phyloP scores from a whole-genome alignment of 2,888 invertebrate species.

The Phasia obesa region DNA sequence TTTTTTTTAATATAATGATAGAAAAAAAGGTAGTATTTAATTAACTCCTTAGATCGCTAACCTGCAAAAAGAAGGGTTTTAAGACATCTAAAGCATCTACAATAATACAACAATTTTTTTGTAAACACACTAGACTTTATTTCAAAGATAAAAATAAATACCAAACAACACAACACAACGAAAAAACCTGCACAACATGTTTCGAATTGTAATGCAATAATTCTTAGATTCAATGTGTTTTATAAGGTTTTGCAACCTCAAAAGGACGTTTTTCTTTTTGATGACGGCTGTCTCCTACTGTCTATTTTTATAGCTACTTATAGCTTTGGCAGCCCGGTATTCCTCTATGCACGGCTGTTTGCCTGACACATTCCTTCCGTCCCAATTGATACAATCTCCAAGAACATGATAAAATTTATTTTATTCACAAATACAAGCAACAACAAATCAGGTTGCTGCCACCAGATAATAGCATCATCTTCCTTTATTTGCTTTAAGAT shows the following conservation, averaged over 20 bases:
- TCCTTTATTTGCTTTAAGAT: conserved; percentile 30
- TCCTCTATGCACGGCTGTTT: background rate
- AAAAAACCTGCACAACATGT: conserved; percentile 57
- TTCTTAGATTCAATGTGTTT: conserved; percentile 19
- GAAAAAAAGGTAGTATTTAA: conserved; percentile 35
- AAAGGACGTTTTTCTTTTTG: conserved; percentile 59
- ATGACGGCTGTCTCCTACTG: conserved; percentile 64
- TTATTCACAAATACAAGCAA: conserved; percentile 30
- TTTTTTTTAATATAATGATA: too few species aligned
- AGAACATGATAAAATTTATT: conserved; percentile 64
- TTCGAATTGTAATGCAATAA: conserved; percentile 31
- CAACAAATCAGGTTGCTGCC: conserved; percentile 6
- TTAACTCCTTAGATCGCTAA: conserved; percentile 58
- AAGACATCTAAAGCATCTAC: conserved; percentile 5
- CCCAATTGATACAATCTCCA: conserved; percentile 58
- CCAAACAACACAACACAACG: background rate
- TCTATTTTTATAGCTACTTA: conserved; percentile 45
- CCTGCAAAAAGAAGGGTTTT: conserved; percentile 36
- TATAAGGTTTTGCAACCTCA: conserved; percentile 16
- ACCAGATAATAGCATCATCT: background rate
- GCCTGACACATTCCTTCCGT: conserved; percentile 3
- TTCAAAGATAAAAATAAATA: background rate
- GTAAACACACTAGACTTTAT: conserved; percentile 18
- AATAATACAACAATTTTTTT: background rate
- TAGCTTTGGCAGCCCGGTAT: background rate